phyloP scores from a whole-genome alignment of 2,797 vertebrate genomes.

The Argentina silus region DNA sequence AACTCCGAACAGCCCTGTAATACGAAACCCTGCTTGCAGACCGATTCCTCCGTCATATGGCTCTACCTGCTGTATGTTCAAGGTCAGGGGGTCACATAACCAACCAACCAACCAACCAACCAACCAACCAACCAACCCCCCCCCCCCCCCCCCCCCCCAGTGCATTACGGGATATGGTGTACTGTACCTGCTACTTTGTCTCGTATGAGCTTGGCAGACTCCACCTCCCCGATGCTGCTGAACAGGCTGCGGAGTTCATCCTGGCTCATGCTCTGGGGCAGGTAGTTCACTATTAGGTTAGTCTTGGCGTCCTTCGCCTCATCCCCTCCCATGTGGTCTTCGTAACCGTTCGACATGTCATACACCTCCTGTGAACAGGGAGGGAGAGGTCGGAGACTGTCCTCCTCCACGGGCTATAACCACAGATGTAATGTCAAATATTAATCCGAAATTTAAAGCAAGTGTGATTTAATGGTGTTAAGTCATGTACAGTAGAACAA shows the following conservation, averaged over 20 bases:
- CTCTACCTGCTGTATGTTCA: too few relatives aligned
- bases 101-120: too few relatives aligned
- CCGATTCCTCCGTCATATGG: too few relatives aligned
- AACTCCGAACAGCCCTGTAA: too few relatives aligned
- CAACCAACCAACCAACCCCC: neutral
- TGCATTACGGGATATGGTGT: neutral
- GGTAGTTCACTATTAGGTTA: slow-evolving; percentile 98
- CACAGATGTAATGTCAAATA: too few relatives aligned
- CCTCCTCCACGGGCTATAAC: too few relatives aligned
- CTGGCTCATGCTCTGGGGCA: slow-evolving; percentile 98
- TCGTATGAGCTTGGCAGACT: slow-evolving; percentile 96
- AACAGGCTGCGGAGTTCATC: slow-evolving; percentile 97
- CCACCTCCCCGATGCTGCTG: slow-evolving; percentile 96
- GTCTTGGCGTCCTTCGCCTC: slow-evolving; percentile 95
- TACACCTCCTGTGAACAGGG: slow-evolving; percentile 74
- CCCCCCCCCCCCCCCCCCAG: slow-evolving; percentile 13
- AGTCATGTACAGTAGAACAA: too few relatives aligned
- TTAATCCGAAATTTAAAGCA: too few relatives aligned
- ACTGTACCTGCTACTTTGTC: slow-evolving; percentile 96
- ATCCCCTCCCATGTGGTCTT: slow-evolving; percentile 96
- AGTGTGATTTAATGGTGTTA: too few relatives aligned
- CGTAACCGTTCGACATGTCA: slow-evolving; percentile 99
- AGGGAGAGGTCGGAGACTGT: neutral
- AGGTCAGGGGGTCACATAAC: too few relatives aligned
- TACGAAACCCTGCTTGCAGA: too few relatives aligned